These are phyloP conservation scores for Bos javanicus DNA, from an alignment of 2,113 vertebrate genomes.

Conservation along the genomic window DNA sequence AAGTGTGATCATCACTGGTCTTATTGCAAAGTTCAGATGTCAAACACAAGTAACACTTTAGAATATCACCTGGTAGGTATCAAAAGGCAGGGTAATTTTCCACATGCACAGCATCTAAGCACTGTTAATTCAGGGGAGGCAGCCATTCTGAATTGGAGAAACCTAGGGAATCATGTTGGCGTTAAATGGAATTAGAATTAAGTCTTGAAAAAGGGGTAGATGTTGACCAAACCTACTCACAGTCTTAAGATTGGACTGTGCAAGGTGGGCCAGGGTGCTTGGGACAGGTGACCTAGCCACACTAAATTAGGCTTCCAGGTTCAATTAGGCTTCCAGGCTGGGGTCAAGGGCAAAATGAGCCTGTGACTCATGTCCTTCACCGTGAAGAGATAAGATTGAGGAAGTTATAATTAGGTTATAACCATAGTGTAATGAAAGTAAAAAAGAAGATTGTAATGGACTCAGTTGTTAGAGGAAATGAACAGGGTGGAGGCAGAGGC, in stretches of 20 bases:
- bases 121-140: neutral
- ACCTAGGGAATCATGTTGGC: neutral
- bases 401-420: neutral
- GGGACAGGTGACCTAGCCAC: neutral
- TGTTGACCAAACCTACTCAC: neutral
- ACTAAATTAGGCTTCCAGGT: neutral
- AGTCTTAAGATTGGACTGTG: neutral
- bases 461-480: neutral
- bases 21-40: neutral
- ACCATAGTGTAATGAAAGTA: neutral
- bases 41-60: neutral
- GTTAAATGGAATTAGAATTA: neutral
- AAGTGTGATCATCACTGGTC: neutral
- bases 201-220: neutral
- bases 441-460: neutral
- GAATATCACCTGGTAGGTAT: neutral
- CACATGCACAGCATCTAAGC: neutral
- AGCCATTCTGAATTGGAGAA: neutral
- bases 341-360: neutral
- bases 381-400: neutral
- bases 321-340: neutral
- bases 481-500: neutral
- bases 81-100: neutral
- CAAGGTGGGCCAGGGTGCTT: rapidly evolving
- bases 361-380: neutral